Percentiles rank a stretch among this genome's conserved stretches.
Evolutionary conservation across 2,888 invertebrate genomes (phyloP).

Genomic region (Apamea monoglypha): DNA sequence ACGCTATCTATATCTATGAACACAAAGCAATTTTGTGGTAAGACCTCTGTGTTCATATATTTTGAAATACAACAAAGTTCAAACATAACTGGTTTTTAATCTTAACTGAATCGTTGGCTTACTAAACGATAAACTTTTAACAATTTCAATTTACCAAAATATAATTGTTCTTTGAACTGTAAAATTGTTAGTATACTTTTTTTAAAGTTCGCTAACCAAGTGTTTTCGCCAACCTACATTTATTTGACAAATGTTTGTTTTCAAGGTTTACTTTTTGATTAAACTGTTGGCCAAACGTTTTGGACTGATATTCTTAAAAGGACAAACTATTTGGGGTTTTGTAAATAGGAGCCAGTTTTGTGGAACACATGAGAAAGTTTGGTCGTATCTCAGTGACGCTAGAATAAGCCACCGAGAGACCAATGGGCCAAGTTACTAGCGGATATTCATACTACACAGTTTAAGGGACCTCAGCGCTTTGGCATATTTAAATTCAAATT

Average conservation of each 20-base stretch:
- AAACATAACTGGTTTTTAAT: conserved; percentile 33
- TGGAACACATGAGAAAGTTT: conserved; percentile 75
- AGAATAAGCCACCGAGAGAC: conserved; percentile 68
- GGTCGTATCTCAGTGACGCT: conserved; percentile 73
- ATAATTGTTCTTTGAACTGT: conserved; percentile 31
- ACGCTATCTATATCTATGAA: conserved; percentile 37
- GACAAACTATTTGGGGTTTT: conserved; percentile 59
- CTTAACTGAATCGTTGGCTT: conserved; percentile 35
- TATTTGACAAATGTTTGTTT: conserved; percentile 8
- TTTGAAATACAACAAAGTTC: conserved; percentile 23
- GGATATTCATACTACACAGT: not conserved
- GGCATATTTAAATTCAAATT: too few species aligned
- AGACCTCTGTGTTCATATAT: not conserved
- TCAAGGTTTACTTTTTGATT: not conserved
- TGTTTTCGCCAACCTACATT: conserved; percentile 22
- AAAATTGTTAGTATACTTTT: conserved; percentile 26
- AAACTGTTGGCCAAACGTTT: conserved; percentile 29
- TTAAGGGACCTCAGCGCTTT: not conserved
- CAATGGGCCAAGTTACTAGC: conserved; percentile 55
- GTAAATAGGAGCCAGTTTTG: conserved; percentile 68
- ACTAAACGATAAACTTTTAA: conserved; percentile 48
- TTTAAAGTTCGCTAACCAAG: conserved; percentile 18
- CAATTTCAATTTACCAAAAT: conserved; percentile 44
- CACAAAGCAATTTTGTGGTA: conserved; percentile 14
- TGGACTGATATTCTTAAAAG: conserved; percentile 56